A percentile compares a stretch with the other conserved stretches of the same genome.
Evolutionary conservation across 2,113 vertebrate species (phyloP).

Genomic region (Lates calcarifer): DNA sequence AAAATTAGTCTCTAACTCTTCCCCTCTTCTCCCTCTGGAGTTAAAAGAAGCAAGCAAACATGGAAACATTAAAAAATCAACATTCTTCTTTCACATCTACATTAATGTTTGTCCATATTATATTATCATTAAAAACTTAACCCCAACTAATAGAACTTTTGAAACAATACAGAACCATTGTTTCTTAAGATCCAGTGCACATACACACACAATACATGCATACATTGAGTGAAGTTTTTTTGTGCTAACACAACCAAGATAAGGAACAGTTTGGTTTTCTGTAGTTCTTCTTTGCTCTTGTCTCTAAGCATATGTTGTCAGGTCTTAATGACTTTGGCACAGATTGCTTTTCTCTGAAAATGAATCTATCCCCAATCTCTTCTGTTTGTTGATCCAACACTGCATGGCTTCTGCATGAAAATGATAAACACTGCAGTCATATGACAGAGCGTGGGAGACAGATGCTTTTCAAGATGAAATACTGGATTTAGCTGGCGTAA

Average conservation of each 20-base stretch:
- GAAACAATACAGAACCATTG: background rate
- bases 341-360: constrained; percentile 38
- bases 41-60: constrained; percentile 10
- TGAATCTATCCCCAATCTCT: constrained; percentile 42
- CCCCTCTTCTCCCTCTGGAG: constrained; percentile 50
- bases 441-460: constrained; percentile 75
- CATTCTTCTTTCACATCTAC: background rate
- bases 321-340: constrained; percentile 20
- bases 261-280: background rate
- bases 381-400: constrained; percentile 70
- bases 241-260: background rate
- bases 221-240: background rate
- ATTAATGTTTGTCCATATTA: background rate
- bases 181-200: background rate
- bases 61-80: background rate
- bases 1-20: constrained; percentile 62
- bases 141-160: background rate
- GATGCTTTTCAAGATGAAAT: constrained; percentile 77
- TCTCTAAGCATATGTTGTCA: constrained; percentile 27
- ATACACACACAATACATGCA: background rate
- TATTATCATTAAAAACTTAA: background rate
- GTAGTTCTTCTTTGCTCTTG: background rate
- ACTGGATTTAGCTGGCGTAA: constrained; percentile 70
- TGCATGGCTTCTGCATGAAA: constrained; percentile 54
- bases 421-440: constrained; percentile 71